Conservation (phyloP, 2,797 vertebrate genomes). For the Micromesistius poutassou region DNA sequence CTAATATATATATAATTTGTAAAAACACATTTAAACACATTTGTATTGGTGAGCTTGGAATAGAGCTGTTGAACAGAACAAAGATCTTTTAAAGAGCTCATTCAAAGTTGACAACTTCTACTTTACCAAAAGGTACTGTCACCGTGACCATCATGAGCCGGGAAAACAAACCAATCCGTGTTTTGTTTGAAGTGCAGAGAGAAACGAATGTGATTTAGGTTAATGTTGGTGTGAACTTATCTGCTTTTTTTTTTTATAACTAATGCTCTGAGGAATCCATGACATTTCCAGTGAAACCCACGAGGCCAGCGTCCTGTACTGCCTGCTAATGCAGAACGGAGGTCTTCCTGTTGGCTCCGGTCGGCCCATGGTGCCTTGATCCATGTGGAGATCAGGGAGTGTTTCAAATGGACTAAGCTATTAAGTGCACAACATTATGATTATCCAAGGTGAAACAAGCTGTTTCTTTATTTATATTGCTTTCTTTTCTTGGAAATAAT, state of each 20-base stretch:
- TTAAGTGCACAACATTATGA: conserved; percentile 59
- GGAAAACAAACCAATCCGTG: background rate
- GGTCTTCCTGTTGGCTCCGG: background rate
- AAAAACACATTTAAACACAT: background rate
- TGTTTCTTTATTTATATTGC: conserved; percentile 47
- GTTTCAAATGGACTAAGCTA: conserved; percentile 58
- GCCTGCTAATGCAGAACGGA: conserved; percentile 32
- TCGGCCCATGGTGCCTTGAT: conserved; percentile 16
- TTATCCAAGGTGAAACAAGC: conserved; percentile 52
- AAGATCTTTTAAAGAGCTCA: background rate
- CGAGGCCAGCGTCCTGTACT: conserved; percentile 33
- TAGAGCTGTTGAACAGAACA: background rate
- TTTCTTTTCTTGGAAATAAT: conserved; percentile 45
- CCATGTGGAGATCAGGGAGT: background rate
- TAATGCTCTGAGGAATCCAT: conserved; percentile 47
- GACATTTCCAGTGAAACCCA: conserved; percentile 21
- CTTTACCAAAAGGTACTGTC: background rate
- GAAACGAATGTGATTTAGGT: background rate
- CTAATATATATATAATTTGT: background rate
- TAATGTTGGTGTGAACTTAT: background rate
- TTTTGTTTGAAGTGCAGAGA: background rate
- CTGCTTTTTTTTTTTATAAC: background rate
- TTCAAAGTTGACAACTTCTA: background rate
- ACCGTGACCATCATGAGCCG: background rate
- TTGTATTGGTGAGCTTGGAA: background rate